Base-by-base conservation (phyloP, 2,113 vertebrate genomes). In the Pterophyllum scalare region DNA sequence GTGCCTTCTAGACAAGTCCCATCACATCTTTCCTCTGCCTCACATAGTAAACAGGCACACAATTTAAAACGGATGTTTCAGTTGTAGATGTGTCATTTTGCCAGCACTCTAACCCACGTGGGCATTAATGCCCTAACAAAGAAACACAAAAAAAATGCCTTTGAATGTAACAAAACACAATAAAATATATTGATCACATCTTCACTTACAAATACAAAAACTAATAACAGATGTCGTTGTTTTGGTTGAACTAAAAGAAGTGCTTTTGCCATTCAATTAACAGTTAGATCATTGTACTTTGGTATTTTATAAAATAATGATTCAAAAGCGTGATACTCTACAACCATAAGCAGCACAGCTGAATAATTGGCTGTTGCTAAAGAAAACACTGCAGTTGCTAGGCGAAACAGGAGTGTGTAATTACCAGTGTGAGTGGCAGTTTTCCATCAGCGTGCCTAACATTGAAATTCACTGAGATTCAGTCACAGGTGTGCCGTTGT, bases 401-500 rank as follows among this genome's bases (percentile, higher is more conserved):
- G 26, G 88, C 75, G 14, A 90, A 40, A 84, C 81, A 89, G 64
- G 46, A 89, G 88, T 81, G 75, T 89, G 31, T 92, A 91, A 93
- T 92, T 88, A 90, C 67, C 67, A 31, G 77, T 52, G 40, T 90
- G 80, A 89, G 82, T 86, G 83, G 80, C 85, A 83, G 78, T 86
- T 93, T 87, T 77, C 78, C 72, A 83, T 88, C 59, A 62, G 79
- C 26, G 38, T 74, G n/a, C 17, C 58, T 61, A 80, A 57, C 77
- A 87, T 85, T 88, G 57, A 91, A 82, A 92, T 89, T 87, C 87
- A 64, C 58, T 33, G 61, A 74, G 33, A 62, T 88, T 79, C 56
- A 88, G 77, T 74, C 91, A 84, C 92, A 93, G 89, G 92, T 94
- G 92, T 92, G 86, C 81, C 59, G 46, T 74, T 78, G 87, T 80